Percentiles rank a stretch among this genome's conserved stretches.
Conservation (phyloP, 2,888 invertebrate species). For the Lasioglossum pauxillum region DNA sequence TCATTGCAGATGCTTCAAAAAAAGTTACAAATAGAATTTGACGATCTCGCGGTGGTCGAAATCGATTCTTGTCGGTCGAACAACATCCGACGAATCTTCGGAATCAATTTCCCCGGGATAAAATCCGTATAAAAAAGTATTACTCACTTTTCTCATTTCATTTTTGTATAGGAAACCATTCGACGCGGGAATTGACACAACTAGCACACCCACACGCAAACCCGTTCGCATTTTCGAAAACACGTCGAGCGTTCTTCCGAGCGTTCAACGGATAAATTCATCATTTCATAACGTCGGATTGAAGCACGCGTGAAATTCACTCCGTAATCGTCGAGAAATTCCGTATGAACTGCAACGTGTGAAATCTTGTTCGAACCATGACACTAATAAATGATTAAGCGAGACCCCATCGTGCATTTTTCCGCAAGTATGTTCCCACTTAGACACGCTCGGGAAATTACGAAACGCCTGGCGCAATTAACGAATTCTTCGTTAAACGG, state of each 20-base stretch:
- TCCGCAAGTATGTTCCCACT: slow-evolving; percentile 5
- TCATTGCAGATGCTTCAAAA: background rate
- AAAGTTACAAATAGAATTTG: background rate
- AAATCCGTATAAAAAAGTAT: slow-evolving; percentile 5
- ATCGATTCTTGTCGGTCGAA: slow-evolving; percentile 1
- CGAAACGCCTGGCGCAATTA: slow-evolving; percentile 29
- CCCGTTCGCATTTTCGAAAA: background rate
- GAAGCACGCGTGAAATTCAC: background rate
- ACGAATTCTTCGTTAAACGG: slow-evolving; percentile 45
- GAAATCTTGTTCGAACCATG: background rate
- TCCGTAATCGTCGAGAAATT: background rate
- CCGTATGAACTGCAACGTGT: background rate
- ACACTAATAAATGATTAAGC: slow-evolving; percentile 6
- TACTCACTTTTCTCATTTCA: background rate
- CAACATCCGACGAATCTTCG: slow-evolving; percentile 4
- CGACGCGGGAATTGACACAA: background rate
- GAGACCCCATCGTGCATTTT: background rate
- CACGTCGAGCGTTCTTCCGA: background rate
- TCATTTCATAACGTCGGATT: background rate
- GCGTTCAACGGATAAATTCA: background rate
- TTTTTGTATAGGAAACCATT: background rate
- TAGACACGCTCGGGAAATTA: background rate
- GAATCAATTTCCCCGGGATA: slow-evolving; percentile 8
- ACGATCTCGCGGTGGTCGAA: background rate
- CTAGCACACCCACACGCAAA: background rate